These are phyloP conservation scores for Urophycis tenuis DNA, from an alignment of 2,797 vertebrate genomes.

Conservation along the genomic window DNA sequence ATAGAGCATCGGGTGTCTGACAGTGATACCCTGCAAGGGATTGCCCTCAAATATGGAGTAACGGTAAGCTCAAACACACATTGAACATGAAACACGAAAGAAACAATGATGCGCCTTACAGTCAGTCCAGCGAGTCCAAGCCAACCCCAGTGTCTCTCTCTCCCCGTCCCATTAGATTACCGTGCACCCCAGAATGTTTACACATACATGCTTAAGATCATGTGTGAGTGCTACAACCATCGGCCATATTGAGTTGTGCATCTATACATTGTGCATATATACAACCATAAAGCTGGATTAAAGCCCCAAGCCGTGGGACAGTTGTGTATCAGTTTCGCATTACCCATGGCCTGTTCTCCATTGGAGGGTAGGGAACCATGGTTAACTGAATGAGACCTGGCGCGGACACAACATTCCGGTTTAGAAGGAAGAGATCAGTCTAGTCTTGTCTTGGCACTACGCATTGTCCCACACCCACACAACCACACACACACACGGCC, in stretches of 20 bases:
- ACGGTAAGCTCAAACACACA: constrained; percentile 75
- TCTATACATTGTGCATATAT: neutral
- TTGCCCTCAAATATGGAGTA: constrained; percentile 94
- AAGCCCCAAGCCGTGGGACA: neutral
- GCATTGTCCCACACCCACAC: neutral
- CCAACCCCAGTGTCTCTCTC: neutral
- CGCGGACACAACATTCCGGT: neutral
- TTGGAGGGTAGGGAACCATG: neutral
- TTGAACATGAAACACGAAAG: neutral
- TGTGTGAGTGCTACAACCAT: neutral
- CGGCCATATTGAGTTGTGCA: neutral
- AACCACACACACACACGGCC: too few species aligned
- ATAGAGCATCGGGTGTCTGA: constrained; percentile 83
- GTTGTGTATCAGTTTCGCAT: neutral
- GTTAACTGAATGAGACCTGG: neutral
- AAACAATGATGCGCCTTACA: neutral
- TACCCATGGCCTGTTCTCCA: neutral
- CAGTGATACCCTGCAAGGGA: constrained; percentile 88
- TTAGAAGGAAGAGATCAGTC: neutral
- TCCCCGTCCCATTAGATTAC: neutral
- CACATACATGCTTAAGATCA: neutral
- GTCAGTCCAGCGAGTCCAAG: neutral
- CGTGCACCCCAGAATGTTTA: neutral
- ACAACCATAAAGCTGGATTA: neutral
- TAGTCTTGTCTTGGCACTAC: neutral